Conservation (phyloP, 2,113 vertebrate species). For the Dryoscopus gambensis region DNA sequence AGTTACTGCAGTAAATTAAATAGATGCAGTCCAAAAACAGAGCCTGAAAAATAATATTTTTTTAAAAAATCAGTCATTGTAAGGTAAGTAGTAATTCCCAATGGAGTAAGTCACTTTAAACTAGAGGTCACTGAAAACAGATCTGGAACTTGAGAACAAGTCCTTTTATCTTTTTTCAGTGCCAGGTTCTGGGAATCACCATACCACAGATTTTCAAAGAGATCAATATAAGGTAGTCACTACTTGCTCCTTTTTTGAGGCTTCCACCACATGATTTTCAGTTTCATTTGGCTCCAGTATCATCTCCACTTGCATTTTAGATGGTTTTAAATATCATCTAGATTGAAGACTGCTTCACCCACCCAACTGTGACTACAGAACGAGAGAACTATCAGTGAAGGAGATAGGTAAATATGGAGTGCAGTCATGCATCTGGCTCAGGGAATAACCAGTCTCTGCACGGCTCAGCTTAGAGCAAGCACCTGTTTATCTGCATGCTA, state of each 20-base stretch:
- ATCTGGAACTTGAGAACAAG: background rate
- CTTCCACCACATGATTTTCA: background rate
- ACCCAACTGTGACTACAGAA: background rate
- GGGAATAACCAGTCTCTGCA: background rate
- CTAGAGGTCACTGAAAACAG: background rate
- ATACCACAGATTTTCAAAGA: background rate
- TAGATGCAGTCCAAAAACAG: background rate
- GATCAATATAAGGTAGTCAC: background rate
- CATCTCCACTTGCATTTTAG: background rate
- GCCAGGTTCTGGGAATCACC: background rate
- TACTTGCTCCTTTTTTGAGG: background rate
- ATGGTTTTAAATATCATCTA: background rate
- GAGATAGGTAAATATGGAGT: background rate
- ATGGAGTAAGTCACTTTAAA: background rate
- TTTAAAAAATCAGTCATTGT: background rate
- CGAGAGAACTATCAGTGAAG: background rate
- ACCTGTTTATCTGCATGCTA: background rate
- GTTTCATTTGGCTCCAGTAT: background rate
- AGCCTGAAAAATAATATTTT: background rate
- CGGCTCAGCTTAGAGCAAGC: background rate
- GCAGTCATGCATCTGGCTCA: background rate
- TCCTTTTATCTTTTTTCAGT: background rate
- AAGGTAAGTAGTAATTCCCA: background rate
- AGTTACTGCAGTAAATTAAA: background rate
- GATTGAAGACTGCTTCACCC: background rate